A percentile compares a stretch with the other conserved stretches of the same genome.
Conservation (phyloP, 2,888 invertebrate genomes). For the Leuctra nigra region DNA sequence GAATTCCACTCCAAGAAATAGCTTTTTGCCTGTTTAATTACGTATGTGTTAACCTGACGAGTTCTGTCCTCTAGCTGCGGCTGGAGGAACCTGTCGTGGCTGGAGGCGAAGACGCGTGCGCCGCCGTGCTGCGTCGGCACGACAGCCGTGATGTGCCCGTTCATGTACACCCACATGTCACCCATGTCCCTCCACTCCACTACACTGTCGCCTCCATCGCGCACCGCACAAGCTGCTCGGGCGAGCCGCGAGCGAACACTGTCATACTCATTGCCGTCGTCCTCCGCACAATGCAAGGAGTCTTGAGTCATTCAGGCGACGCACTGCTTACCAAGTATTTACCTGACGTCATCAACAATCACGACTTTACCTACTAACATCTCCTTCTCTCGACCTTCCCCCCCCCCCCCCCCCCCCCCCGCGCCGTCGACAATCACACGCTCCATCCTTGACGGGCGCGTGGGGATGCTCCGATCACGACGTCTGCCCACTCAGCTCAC, state of each 20-base stretch:
- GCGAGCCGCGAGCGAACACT: no score
- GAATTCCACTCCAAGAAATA: no score
- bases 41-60: background rate
- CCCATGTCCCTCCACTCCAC: background rate
- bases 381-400: slow-evolving; percentile 17
- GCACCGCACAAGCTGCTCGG: background rate
- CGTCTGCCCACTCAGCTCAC: no score
- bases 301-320: background rate
- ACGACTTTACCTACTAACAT: slow-evolving; percentile 17
- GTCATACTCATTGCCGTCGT: background rate
- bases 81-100: slow-evolving; percentile 11
- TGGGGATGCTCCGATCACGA: no score
- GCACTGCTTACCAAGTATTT: background rate
- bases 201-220: background rate
- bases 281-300: background rate
- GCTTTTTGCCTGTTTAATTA: no score
- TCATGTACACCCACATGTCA: slow-evolving; percentile 27
- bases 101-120: background rate
- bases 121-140: background rate
- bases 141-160: slow-evolving; percentile 29
- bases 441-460: no score
- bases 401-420: no score
- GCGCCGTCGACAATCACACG: no score
- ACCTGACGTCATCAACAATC: slow-evolving; percentile 3
- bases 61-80: background rate